Evolutionary conservation across 2,888 invertebrate genomes (phyloP).

Genomic region (Norana najaformis): DNA sequence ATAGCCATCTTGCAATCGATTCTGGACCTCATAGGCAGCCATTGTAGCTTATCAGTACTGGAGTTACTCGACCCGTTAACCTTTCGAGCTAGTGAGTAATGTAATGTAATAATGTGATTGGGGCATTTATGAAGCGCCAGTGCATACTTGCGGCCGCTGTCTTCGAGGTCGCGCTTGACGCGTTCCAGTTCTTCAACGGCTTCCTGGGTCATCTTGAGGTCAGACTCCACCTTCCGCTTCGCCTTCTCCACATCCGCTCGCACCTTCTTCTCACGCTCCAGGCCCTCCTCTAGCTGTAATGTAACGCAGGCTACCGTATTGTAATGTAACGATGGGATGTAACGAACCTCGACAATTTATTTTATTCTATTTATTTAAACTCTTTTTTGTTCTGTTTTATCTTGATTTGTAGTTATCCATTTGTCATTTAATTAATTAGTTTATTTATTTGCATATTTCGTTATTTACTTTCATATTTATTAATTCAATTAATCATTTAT

Average conservation of each 20-base stretch:
- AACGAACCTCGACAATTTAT: too few relatives aligned
- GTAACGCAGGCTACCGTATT: background rate
- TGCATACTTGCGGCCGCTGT: conserved; percentile 52
- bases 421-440: background rate
- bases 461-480: too few relatives aligned
- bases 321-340: too few relatives aligned
- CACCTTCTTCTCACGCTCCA: conserved; percentile 99
- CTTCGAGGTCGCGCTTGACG: conserved; percentile 60
- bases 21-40: too few relatives aligned
- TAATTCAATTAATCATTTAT: too few relatives aligned
- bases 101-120: too few relatives aligned
- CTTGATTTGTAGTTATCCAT: background rate
- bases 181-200: conserved; percentile 62
- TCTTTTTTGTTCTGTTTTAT: background rate
- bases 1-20: too few relatives aligned
- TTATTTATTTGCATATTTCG: too few relatives aligned
- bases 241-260: conserved; percentile 95
- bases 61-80: too few relatives aligned
- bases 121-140: background rate
- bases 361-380: background rate
- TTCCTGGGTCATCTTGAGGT: conserved; percentile 77
- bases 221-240: conserved; percentile 98
- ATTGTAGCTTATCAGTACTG: too few relatives aligned
- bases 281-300: conserved; percentile 82
- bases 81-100: background rate